Base-by-base conservation (phyloP, 1,140 invertebrate genomes). In the Hermatobates lingyangjiaoensis region DNA sequence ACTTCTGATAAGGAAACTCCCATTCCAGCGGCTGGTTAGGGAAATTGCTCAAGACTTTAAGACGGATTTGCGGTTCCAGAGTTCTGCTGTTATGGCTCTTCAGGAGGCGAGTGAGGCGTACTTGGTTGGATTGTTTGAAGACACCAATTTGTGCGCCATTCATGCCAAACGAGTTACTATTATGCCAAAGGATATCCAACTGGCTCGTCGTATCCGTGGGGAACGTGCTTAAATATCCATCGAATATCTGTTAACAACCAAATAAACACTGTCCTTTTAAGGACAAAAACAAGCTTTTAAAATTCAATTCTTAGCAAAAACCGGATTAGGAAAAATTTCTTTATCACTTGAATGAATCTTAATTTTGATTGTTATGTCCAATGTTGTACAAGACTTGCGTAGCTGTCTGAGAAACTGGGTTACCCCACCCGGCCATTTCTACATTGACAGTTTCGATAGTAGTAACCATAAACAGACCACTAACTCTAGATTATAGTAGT, bases 41-140 rank as follows among this genome's bases (percentile, higher is more conserved):
- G 84, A 89, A 75, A 87, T 88, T 58, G 83, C 83, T 26, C 83
- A 87, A 59, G 82, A 87, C 65, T 77, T 77, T 64, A 76, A 76
- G 54, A 75, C 73, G 38, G 73, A 75, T 61, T 59, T 58, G n/a
- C 45, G 60, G 40, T 75, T 76, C 62, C 76, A 79, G 59, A 71
- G 67, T 53, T 68, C 74, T 14, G 76, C 76, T 23, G 62, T 70
- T 1, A 64, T 66, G 62, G 67, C 65, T 48, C 63, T 71, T n/a
- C 71, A 85, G 70, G 78, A 81, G 64, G 76, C 78, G 14, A 71
- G 68, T 56, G 77, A 81, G 62, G 77, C 78, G 38, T 80, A 79
- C 61, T 63, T 80, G 52, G 77, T 80, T 28, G 75, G 75, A 55
- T 65, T 80, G 10, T 80, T 80, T 63, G 76, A 80, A 64, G 76